Evolutionary conservation across 2,888 invertebrate species (phyloP), one percentile per base, ranked within the genome.

Genomic region (Drosophila pseudotalamancana): DNA sequence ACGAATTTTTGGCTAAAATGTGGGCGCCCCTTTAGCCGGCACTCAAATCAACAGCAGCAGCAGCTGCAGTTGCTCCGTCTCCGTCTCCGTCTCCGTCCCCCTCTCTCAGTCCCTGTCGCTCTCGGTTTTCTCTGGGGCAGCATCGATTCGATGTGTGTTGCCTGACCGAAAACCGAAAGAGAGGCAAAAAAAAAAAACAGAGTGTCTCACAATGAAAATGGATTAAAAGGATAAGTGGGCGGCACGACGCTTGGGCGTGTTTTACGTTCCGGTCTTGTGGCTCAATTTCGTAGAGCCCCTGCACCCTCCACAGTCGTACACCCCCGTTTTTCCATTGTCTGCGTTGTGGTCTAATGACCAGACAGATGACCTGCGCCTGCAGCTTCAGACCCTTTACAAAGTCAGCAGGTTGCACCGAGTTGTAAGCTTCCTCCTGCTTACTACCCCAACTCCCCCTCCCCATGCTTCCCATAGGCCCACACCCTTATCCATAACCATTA

Each of bases 211-310:
- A 75, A 74, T 75, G 75, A 65, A 75, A 72, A 72, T 72, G 72
- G 71, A 75, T 72, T 72, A 74, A 72, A 72, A 23, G 70, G 64
- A 74, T 72, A 75, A 70, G 70, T 69, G 64, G 55, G 45, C 59
- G 69, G 50, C 16, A 16, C 37, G 16, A 8, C 32, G 11, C 8
- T n/a, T 14, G 54, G 53, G 16, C 8, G 18, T 25, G 31, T 25
- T 11, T 29, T 29, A 34, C 37, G 51, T 39, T 19, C 8, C 27
- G 21, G 32, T 34, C 23, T 34, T 32, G 31, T 40, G 27, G 23
- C n/a, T 34, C 40, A 29, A 27, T 8, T 14, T 12, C 18, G 23
- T n/a, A 6, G 23, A 14, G 11, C 9, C 9, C 3, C 16, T 9
- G 34, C n/a, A 21, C 3, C 11, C 34, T 3, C 12, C 3, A 14